These are phyloP conservation scores for Chaenodraco wilsoni DNA, from an alignment of 2,797 vertebrate species.

Conservation along the genomic window DNA sequence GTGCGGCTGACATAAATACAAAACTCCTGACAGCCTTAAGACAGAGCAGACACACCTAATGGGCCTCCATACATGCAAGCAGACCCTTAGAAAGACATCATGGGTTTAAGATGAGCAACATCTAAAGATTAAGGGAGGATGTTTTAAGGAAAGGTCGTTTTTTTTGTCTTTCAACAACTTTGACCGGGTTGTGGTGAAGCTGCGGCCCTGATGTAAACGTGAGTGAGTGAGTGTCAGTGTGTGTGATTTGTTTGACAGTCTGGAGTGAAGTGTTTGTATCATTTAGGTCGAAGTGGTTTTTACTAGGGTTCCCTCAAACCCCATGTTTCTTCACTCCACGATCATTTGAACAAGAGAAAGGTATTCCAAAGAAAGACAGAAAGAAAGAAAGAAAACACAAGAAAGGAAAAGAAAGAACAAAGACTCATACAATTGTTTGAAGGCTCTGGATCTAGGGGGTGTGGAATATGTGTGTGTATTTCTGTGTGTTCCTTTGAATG, in stretches of 20 bases:
- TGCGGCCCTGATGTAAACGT: background rate
- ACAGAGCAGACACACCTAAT: slow-evolving; percentile 31
- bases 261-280: slow-evolving; percentile 27
- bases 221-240: background rate
- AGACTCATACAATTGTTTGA: slow-evolving; percentile 32
- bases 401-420: slow-evolving; percentile 14
- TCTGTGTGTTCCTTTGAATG: slow-evolving; percentile 22
- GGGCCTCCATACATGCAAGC: background rate
- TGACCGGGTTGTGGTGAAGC: background rate
- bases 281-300: slow-evolving; percentile 30
- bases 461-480: background rate
- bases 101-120: background rate
- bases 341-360: background rate
- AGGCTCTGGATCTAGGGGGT: slow-evolving; percentile 29
- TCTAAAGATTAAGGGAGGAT: background rate
- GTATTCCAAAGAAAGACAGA: background rate
- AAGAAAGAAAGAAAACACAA: background rate
- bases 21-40: slow-evolving; percentile 41
- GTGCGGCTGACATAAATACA: slow-evolving; percentile 37
- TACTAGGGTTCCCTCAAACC: slow-evolving; percentile 25
- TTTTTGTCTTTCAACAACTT: slow-evolving; percentile 12
- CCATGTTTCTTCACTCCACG: slow-evolving; percentile 2
- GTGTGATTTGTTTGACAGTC: background rate
- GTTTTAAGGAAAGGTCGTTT: background rate
- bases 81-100: slow-evolving; percentile 30